Evolutionary conservation across 2,797 vertebrate species (phyloP).

Genomic region (Leptodactylus fallax): DNA sequence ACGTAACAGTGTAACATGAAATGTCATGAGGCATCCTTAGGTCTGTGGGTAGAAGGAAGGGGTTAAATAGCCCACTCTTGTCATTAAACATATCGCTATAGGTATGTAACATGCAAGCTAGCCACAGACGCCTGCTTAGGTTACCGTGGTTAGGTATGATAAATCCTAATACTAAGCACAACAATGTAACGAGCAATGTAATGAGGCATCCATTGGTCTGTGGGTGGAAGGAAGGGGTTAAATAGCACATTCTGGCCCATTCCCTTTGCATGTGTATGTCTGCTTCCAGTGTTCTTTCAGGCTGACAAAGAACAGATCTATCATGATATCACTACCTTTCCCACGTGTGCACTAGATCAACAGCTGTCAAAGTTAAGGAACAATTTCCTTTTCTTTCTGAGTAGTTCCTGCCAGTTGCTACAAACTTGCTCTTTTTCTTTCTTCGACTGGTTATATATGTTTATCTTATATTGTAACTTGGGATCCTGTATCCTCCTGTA

Average conservation of each 20-base stretch:
- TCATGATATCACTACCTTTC: slow-evolving; percentile 58
- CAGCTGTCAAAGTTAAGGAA: slow-evolving; percentile 46
- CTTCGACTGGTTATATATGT: slow-evolving; percentile 27
- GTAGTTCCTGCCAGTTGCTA: slow-evolving; percentile 54
- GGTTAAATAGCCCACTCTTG: slow-evolving; percentile 9
- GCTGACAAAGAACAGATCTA: slow-evolving; percentile 49
- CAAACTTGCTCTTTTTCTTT: slow-evolving; percentile 29
- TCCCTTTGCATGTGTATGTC: slow-evolving; percentile 2
- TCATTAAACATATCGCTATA: slow-evolving; percentile 1
- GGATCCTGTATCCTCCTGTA: slow-evolving; percentile 27
- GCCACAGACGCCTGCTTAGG: not conserved
- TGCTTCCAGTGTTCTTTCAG: slow-evolving; percentile 35
- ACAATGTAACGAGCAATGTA: not conserved
- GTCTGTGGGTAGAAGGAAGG: not conserved
- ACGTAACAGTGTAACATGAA: not conserved
- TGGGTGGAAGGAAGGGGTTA: slow-evolving; percentile 11
- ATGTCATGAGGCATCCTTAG: not conserved
- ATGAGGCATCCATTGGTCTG: not conserved
- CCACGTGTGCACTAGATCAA: slow-evolving; percentile 53
- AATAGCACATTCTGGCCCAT: not conserved
- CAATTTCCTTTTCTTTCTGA: slow-evolving; percentile 46
- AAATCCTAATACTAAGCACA: not conserved
- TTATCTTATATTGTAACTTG: slow-evolving; percentile 30
- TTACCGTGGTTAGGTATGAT: not conserved
- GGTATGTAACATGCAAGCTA: not conserved